Conservation (phyloP, 2,888 invertebrate genomes). For the Nemapogon koenigi region DNA sequence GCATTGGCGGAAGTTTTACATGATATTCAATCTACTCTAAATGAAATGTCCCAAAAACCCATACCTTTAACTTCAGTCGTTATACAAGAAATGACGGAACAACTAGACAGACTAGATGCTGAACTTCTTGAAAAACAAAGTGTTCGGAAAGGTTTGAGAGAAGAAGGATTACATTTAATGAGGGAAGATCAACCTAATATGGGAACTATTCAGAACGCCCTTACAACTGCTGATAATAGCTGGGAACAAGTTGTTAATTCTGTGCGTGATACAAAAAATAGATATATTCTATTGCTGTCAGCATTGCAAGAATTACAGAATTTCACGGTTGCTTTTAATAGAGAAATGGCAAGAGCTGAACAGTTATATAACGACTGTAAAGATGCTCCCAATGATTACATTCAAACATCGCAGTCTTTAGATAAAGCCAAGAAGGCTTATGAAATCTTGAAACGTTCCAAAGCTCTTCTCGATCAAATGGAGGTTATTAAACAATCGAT, state of each 20-base stretch:
- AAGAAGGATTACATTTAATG: slow-evolving; percentile 80
- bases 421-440: slow-evolving; percentile 80
- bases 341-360: slow-evolving; percentile 73
- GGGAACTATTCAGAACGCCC: slow-evolving; percentile 79
- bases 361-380: slow-evolving; percentile 69
- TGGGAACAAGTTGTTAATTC: slow-evolving; percentile 82
- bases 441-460: slow-evolving; percentile 77
- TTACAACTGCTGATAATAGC: slow-evolving; percentile 78
- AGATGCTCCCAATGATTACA: slow-evolving; percentile 74
- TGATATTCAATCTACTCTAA: slow-evolving; percentile 60
- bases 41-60: slow-evolving; percentile 60
- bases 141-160: slow-evolving; percentile 75
- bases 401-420: slow-evolving; percentile 72
- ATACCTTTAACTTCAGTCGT: slow-evolving; percentile 51
- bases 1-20: slow-evolving; percentile 71
- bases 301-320: slow-evolving; percentile 79
- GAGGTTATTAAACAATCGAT: slow-evolving; percentile 77
- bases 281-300: slow-evolving; percentile 73
- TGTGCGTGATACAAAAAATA: slow-evolving; percentile 76
- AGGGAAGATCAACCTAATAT: slow-evolving; percentile 83
- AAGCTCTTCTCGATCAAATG: slow-evolving; percentile 77
- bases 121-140: slow-evolving; percentile 66
- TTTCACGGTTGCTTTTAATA: slow-evolving; percentile 72
- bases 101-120: slow-evolving; percentile 60
- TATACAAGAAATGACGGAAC: slow-evolving; percentile 54